A percentile compares a stretch with the other conserved stretches of the same genome.
Conservation (phyloP, 2,888 invertebrate species). For the Hanleya hanleyi region DNA sequence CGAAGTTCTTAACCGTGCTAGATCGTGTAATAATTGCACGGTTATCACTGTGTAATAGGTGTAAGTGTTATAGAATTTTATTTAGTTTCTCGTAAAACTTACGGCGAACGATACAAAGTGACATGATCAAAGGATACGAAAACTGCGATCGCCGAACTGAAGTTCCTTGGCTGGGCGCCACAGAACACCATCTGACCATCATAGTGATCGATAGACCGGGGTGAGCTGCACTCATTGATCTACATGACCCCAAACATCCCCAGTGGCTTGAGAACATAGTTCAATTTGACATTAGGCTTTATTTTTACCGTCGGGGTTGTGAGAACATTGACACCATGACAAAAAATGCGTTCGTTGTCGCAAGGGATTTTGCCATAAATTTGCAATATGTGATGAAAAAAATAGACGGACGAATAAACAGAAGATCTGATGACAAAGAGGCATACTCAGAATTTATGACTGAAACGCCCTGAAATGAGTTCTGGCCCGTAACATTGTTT, state of each 20-base stretch:
- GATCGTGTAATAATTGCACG: too few relatives aligned
- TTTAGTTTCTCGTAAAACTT: too few relatives aligned
- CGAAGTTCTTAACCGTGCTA: too few relatives aligned
- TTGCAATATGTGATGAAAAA: background rate
- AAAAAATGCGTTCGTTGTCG: background rate
- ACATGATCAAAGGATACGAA: background rate
- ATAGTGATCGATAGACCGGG: too few relatives aligned
- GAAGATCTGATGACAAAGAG: background rate
- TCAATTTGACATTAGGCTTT: background rate
- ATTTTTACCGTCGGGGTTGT: background rate
- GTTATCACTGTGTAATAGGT: too few relatives aligned
- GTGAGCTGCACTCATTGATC: background rate
- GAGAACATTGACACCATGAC: background rate
- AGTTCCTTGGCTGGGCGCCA: background rate
- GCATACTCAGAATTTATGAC: background rate
- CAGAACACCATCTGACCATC: too few relatives aligned
- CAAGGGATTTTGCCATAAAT: background rate
- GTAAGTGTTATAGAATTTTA: too few relatives aligned
- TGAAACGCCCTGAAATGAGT: background rate
- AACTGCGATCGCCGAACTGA: too few relatives aligned
- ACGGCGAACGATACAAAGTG: too few relatives aligned
- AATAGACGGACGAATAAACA: background rate
- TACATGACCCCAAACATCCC: background rate
- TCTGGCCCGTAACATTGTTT: too few relatives aligned
- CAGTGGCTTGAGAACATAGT: background rate